Evolutionary conservation across 1,140 invertebrate genomes (phyloP), one percentile per base, ranked within the genome.

Genomic region (Homarus americanus): DNA sequence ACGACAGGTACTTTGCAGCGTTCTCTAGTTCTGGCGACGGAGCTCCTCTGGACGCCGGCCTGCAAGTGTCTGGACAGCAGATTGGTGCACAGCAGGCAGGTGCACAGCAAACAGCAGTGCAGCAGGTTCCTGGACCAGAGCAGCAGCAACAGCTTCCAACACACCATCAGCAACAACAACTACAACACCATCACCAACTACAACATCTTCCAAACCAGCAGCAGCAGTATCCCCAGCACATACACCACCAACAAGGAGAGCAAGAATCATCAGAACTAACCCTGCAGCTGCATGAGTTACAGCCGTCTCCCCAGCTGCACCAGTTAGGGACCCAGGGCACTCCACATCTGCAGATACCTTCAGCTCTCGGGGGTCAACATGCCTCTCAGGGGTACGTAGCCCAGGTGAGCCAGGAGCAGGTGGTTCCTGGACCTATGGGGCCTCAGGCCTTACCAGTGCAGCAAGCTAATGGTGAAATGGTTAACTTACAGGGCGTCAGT

Each of bases 291-390:
- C 79, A 82, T 32, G 87, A 90, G 80, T 53, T 90, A 28, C 87
- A 90, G 38, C 87, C 87, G 40, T 90, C 87, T 0, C 87, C 87
- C 28, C 87, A 90, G 80, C 40, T 90, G 38, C 87, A 90, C 20
- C 87, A 90, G 44, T 44, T 90, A 24, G 38, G 38, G 17, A 63
- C 24, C n/a, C 84, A 75, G 34, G 79, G 76, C 17, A 4, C 53
- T 7, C 24, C 76, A 24, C 86, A 80, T 17, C 20, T 88, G 1
- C 86, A 53, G 3, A 32, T 88, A 44, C 63, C 86, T 40, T 28
- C 80, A 63, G 53, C 63, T 40, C 38, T 84, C 7, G 53, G 80
- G n/a, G 36, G 58, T 40, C 84, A 41, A 36, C 80, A 83, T 36
- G 32, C 79, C 7, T 36, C 40, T 41, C 53, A 72, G 38, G 80